Evolutionary conservation across 1,140 invertebrate genomes (phyloP).

Genomic region (Rhyzopertha dominica): DNA sequence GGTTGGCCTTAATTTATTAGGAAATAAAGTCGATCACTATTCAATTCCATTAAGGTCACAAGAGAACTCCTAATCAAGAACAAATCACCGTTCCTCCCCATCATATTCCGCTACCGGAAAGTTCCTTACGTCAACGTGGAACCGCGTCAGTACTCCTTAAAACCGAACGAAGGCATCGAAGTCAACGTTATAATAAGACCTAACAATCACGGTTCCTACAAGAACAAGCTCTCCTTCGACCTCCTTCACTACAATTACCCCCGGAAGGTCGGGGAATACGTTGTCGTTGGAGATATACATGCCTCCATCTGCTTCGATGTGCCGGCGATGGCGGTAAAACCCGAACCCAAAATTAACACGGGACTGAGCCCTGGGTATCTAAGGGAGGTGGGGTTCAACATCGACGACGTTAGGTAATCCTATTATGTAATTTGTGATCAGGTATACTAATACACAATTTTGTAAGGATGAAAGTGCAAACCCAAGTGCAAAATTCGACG

Average conservation of each 20-base stretch:
- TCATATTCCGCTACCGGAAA: constrained; percentile 27
- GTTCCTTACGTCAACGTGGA: constrained; percentile 21
- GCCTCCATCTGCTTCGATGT: constrained; percentile 5
- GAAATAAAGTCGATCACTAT: too few species aligned
- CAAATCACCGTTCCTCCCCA: constrained; percentile 23
- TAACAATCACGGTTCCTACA: constrained; percentile 14
- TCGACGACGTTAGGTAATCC: constrained; percentile 25
- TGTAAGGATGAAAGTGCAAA: too few species aligned
- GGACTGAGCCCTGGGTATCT: constrained; percentile 24
- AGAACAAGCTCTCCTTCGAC: constrained; percentile 15
- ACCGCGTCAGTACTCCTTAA: constrained; percentile 16
- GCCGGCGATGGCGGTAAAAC: background rate
- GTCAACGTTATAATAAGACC: constrained; percentile 23
- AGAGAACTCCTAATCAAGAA: constrained; percentile 26
- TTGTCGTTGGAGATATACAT: constrained; percentile 6
- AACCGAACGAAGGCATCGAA: constrained; percentile 12
- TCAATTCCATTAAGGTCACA: too few species aligned
- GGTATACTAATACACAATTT: too few species aligned
- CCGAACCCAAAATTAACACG: constrained; percentile 19
- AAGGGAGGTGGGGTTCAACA: constrained; percentile 29
- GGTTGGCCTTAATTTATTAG: too few species aligned
- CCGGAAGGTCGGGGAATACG: background rate
- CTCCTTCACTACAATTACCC: constrained; percentile 16
- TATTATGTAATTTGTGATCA: too few species aligned
- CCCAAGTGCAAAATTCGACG: too few species aligned